Conservation (phyloP, 2,888 invertebrate species). For the Pasiphila rectangulata region DNA sequence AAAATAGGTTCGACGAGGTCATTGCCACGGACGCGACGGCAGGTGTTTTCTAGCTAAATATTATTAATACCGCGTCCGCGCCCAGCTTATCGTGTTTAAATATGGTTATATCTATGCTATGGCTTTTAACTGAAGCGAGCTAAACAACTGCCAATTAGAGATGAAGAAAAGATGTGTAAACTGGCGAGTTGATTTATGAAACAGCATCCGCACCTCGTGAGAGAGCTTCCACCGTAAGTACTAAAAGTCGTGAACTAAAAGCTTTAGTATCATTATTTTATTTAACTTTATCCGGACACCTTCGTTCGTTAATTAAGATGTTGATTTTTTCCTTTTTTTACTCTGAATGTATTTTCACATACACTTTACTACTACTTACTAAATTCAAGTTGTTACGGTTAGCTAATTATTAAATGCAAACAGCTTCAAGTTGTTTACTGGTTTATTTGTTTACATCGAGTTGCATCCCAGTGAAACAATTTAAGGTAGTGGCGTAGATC, state of each 20-base stretch:
- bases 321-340: too few relatives aligned
- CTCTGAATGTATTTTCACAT: too few relatives aligned
- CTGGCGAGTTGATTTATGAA: slow-evolving; percentile 31
- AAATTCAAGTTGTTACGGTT: background rate
- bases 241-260: too few relatives aligned
- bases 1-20: slow-evolving; percentile 42
- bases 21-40: slow-evolving; percentile 39
- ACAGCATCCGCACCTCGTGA: slow-evolving; percentile 39
- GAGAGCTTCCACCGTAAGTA: slow-evolving; percentile 47
- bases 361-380: too few relatives aligned
- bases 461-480: slow-evolving; percentile 6
- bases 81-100: slow-evolving; percentile 18
- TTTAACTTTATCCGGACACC: too few relatives aligned
- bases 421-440: background rate
- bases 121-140: slow-evolving; percentile 9
- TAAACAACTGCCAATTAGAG: slow-evolving; percentile 21
- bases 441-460: slow-evolving; percentile 12
- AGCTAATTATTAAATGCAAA: slow-evolving; percentile 1
- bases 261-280: slow-evolving; percentile 37
- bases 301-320: too few relatives aligned
- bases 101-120: slow-evolving; percentile 1
- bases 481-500: slow-evolving; percentile 12
- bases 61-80: slow-evolving; percentile 26
- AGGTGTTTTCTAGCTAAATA: slow-evolving; percentile 32
- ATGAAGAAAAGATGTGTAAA: slow-evolving; percentile 12